These are phyloP conservation scores for Thereva nobilitata DNA, from an alignment of 2,888 invertebrate species.

Conservation along the genomic window DNA sequence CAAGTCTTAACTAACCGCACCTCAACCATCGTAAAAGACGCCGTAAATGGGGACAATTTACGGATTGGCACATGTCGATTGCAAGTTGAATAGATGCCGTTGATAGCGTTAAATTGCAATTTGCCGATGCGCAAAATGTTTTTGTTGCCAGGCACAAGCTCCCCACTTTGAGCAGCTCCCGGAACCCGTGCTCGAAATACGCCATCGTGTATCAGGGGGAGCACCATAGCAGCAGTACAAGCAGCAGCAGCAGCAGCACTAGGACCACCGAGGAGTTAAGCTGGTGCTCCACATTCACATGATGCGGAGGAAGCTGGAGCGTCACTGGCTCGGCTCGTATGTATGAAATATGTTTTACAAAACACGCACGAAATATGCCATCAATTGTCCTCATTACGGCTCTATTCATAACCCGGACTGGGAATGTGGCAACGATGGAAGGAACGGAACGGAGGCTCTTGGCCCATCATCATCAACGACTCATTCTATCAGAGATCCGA, in stretches of 20 bases:
- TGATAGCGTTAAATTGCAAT: constrained; percentile 34
- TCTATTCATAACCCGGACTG: constrained; percentile 43
- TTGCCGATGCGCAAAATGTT: constrained; percentile 30
- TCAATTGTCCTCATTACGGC: constrained; percentile 45
- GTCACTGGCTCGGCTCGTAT: constrained; percentile 14
- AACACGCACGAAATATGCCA: constrained; percentile 44
- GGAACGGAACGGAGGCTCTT: constrained; percentile 11
- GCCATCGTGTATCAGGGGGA: constrained; percentile 20
- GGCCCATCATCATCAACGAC: constrained; percentile 7
- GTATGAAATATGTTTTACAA: constrained; percentile 29
- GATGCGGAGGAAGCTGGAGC: constrained; percentile 16
- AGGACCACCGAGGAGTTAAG: too few species aligned
- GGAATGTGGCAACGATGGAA: constrained; percentile 33
- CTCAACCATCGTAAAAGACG: constrained; percentile 24
- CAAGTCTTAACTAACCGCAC: constrained; percentile 29
- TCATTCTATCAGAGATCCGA: constrained; percentile 16
- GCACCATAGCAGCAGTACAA: not conserved
- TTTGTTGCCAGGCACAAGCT: constrained; percentile 9
- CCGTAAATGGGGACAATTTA: constrained; percentile 30
- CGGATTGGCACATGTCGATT: constrained; percentile 33
- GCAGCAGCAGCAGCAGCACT: not conserved
- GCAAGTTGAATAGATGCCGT: constrained; percentile 31
- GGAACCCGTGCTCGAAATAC: constrained; percentile 2
- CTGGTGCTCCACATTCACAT: not conserved
- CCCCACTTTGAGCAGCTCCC: not conserved